These are phyloP conservation scores for Mus spretus DNA, from an alignment of 2,797 vertebrate genomes.

Conservation along the genomic window DNA sequence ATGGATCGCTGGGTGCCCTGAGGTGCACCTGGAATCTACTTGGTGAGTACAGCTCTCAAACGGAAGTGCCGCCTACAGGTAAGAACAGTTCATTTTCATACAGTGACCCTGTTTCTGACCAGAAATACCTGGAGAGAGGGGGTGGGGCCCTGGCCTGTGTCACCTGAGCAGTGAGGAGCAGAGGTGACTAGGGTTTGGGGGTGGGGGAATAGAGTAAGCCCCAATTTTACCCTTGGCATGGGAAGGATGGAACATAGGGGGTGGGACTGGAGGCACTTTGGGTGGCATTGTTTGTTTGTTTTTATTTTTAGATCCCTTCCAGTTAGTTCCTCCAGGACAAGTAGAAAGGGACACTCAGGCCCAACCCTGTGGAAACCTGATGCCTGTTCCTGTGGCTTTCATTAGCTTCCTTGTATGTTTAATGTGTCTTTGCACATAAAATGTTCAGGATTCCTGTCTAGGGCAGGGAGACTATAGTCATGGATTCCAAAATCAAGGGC, in stretches of 20 bases:
- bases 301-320: background rate
- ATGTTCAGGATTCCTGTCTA: background rate
- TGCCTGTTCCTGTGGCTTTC: background rate
- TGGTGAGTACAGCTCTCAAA: background rate
- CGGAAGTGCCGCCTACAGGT: background rate
- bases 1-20: background rate
- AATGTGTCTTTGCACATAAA: background rate
- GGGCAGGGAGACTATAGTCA: slow-evolving; percentile 63
- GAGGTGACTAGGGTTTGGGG: background rate
- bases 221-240: too few species aligned
- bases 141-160: background rate
- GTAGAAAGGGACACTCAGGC: too few species aligned
- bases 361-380: too few species aligned
- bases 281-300: too few species aligned
- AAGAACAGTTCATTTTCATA: too few species aligned
- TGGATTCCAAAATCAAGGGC: slow-evolving; percentile 84
- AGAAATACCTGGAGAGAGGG: background rate
- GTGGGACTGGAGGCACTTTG: too few species aligned
- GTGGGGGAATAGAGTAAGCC: too few species aligned
- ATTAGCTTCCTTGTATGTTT: background rate
- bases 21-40: background rate
- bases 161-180: too few species aligned
- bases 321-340: background rate
- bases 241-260: too few species aligned
- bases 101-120: background rate